These are phyloP conservation scores for Zosterops japonicus DNA, from an alignment of 2,113 vertebrate species.

Conservation along the genomic window DNA sequence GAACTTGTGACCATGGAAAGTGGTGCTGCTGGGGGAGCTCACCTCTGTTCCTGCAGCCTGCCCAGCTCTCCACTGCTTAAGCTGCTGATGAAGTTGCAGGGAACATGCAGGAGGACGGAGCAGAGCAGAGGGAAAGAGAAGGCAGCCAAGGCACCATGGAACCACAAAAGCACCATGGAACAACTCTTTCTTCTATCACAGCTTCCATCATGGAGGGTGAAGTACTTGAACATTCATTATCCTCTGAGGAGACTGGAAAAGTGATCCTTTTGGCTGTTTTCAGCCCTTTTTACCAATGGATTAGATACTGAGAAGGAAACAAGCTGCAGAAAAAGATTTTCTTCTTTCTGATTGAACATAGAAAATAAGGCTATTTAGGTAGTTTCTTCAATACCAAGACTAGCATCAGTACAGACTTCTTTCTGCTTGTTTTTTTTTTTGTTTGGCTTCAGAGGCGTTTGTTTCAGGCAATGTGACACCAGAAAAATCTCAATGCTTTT, in stretches of 20 bases:
- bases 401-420: not conserved
- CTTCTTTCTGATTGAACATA: not conserved
- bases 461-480: not conserved
- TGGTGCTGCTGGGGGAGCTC: not conserved
- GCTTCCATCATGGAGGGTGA: not conserved
- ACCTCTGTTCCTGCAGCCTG: not conserved
- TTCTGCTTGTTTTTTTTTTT: not conserved
- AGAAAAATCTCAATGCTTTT: not conserved
- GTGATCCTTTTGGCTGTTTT: not conserved
- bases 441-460: not conserved
- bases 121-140: not conserved
- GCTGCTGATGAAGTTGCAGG: not conserved
- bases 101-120: not conserved
- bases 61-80: not conserved
- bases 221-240: not conserved
- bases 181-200: not conserved
- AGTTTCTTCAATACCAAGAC: not conserved
- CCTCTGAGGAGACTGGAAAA: not conserved
- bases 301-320: not conserved
- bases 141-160: not conserved
- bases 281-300: not conserved
- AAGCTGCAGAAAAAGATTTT: not conserved
- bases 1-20: conserved; percentile 40
- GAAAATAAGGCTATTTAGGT: not conserved
- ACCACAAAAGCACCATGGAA: not conserved